phyloP scores from a whole-genome alignment of 1,140 invertebrate species.

The Lasioglossum albipes region DNA sequence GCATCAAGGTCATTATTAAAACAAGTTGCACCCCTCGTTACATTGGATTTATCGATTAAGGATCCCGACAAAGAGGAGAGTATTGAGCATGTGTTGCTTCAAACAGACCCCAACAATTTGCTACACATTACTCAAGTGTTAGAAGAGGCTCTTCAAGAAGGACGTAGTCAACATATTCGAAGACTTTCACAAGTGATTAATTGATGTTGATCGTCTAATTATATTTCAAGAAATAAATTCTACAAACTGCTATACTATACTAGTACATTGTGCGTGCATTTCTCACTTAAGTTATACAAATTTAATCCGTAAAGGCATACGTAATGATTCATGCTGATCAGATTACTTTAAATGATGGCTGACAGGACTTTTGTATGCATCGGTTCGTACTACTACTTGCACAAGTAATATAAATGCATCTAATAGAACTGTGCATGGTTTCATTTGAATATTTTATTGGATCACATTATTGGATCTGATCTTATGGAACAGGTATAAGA shows the following conservation, averaged over 20 bases:
- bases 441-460: slow-evolving; percentile 74
- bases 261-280: neutral
- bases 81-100: slow-evolving; percentile 79
- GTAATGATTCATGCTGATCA: slow-evolving; percentile 46
- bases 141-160: slow-evolving; percentile 83
- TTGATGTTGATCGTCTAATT: slow-evolving; percentile 47
- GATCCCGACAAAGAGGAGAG: slow-evolving; percentile 61
- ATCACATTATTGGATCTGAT: slow-evolving; percentile 67
- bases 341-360: slow-evolving; percentile 53
- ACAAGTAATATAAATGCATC: slow-evolving; percentile 18
- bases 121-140: slow-evolving; percentile 82
- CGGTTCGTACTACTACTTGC: neutral
- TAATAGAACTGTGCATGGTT: slow-evolving; percentile 26
- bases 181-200: slow-evolving; percentile 76
- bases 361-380: slow-evolving; percentile 37
- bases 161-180: slow-evolving; percentile 79
- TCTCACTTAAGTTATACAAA: slow-evolving; percentile 32
- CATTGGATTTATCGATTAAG: slow-evolving; percentile 81
- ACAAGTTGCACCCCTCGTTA: slow-evolving; percentile 82
- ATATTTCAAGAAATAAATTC: slow-evolving; percentile 38
- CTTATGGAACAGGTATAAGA: slow-evolving; percentile 42
- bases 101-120: slow-evolving; percentile 85
- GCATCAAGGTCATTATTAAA: slow-evolving; percentile 81
- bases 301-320: slow-evolving; percentile 29
- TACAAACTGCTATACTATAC: slow-evolving; percentile 5